Evolutionary conservation across 2,797 vertebrate species (phyloP).

Genomic region (Arnoldichthys spilopterus): DNA sequence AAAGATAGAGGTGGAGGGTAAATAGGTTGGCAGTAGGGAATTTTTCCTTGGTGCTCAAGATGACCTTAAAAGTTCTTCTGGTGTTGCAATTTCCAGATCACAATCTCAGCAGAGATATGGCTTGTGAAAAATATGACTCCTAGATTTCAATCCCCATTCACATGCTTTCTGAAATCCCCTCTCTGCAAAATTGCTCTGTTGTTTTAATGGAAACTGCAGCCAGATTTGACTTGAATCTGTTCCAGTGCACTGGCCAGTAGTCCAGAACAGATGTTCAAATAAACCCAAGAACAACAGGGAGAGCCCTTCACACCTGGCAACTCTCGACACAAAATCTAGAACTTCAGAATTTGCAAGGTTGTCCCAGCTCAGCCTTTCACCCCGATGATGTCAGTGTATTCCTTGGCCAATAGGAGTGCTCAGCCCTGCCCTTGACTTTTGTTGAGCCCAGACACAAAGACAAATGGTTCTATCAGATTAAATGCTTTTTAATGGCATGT

Average conservation of each 20-base stretch:
- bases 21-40: not conserved
- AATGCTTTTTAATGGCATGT: conserved; percentile 93
- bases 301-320: conserved; percentile 79
- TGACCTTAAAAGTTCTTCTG: not conserved
- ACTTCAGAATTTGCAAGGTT: conserved; percentile 75
- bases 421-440: conserved; percentile 85
- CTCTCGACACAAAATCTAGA: conserved; percentile 78
- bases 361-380: conserved; percentile 80
- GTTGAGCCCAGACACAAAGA: conserved; percentile 87
- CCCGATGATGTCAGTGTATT: conserved; percentile 79
- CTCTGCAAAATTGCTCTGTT: conserved; percentile 64
- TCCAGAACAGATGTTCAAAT: conserved; percentile 78
- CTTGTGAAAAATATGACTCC: not conserved
- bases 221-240: conserved; percentile 61
- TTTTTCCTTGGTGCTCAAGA: not conserved
- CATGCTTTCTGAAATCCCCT: conserved; percentile 37
- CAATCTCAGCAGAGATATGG: not conserved
- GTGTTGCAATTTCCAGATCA: conserved; percentile 1
- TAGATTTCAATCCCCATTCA: not conserved
- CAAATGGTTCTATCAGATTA: conserved; percentile 94
- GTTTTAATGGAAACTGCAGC: conserved; percentile 67
- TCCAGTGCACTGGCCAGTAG: conserved; percentile 65
- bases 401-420: conserved; percentile 80
- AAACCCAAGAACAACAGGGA: conserved; percentile 79
- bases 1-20: not conserved